Base-by-base conservation (phyloP, 2,797 vertebrate species). In the Adelosebastes latens region DNA sequence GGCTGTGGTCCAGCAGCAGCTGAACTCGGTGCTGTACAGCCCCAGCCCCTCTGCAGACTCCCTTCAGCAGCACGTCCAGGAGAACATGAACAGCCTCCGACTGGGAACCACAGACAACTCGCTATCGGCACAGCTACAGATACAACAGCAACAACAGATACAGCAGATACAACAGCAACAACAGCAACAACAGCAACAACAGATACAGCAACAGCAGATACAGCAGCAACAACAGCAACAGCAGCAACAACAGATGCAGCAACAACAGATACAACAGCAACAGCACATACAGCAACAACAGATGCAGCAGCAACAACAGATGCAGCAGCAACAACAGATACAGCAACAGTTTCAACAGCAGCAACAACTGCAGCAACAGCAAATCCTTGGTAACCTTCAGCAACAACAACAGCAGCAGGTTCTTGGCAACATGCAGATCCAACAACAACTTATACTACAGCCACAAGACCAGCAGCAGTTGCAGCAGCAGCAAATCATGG, bases 11-110 rank as follows among this genome's bases (percentile, higher is more conserved):
- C 94, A 93, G 79, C 93, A 94, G 85, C 98, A 99, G 90, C 92
- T 99, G 39, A 98, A 97, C 79, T 98, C 97, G 0, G 98, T 99
- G 77, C 91, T 99, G 32, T 99, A 98, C 89, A 98, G 97, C 82
- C 95, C 97, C 27, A 95, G 96, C 0, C 96, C 97, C 29, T 96
- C 96, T 75, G 94, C 94, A 18, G 98, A 99, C 63, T 96, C 96
- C 36, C 94, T 96, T 46, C 96, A 96, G 80, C 94, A 96, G 74
- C 96, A 97, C 2, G 97, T 99, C 67, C 98, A 98, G 42, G 98
- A 99, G 83, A 98, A 98, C 90, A 97, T 99, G 92, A 99, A 97
- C 79, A 98, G 97, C 90, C 98, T 99, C 79, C 95, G 98, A 86
- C 94, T 95, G 68, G 94, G 97, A 1, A 97, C 96, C 79, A 84